Base-by-base conservation (phyloP, 2,888 invertebrate species). In the Mamestra brassicae region DNA sequence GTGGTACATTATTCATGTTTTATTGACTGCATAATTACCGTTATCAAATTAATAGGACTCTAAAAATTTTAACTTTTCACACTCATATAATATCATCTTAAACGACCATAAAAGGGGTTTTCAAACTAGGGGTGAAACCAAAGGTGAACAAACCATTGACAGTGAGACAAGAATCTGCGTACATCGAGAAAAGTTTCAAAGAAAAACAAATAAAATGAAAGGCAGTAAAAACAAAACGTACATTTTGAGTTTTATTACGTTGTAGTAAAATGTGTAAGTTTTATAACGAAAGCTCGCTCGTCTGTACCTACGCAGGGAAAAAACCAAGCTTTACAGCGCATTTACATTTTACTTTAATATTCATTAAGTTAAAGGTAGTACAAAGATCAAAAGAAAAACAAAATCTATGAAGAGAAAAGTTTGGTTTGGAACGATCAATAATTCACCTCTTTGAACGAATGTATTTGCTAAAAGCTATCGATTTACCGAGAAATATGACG, bases 251-350 rank as follows among this genome's bases (percentile, higher is more conserved):
- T 83, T 82, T 78, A 83, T 73, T 73, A 34, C 83, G 60, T 70
- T 73, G 72, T 81, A 73, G 75, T 73, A 75, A 78, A 74, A 72
- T 57, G 61, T 81, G 64, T 81, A 76, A 81, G 84, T 81, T 85
- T 82, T 75, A 71, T 57, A 78, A 36, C 57, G 34, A 67, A 84
- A 70, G 57, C 74, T 81, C 70, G 71, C 38, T 71, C 66, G 69
- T 77, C 38, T 65, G 71, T 54, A 71, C 17, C 52, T 13, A 58
- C 45, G 58, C 63, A 65, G 60, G 62, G 60, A 69, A 66, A 63
- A 71, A 69, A 7, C 52, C 67, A 67, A 68, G 55, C 38, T 61
- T 63, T 67, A 17, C 50, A 64, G 50, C 36, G 45, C 67, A 70
- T 73, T 83, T 36, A 61, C 66, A 67, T 72, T 68, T 79, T 57